Conservation (phyloP, 2,113 vertebrate genomes). For the Noturus placidus region DNA sequence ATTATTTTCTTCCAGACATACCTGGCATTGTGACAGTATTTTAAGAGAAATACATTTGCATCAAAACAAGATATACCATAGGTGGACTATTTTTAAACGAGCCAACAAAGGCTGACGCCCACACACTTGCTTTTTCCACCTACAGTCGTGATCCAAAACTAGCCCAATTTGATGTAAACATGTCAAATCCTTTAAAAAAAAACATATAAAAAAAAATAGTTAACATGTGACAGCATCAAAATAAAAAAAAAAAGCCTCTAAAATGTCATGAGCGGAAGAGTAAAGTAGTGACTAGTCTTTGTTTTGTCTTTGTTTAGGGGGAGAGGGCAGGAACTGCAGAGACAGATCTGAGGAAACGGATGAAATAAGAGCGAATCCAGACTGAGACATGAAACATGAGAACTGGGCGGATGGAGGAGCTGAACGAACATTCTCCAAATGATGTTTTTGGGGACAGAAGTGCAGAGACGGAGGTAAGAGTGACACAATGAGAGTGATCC, state of each 20-base stretch:
- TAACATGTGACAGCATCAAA: not conserved
- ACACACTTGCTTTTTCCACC: not conserved
- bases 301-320: constrained; percentile 1
- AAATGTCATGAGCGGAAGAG: not conserved
- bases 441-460: not conserved
- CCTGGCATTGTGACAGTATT: not conserved
- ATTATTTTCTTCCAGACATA: not conserved
- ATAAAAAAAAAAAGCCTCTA: not conserved
- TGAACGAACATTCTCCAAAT: not conserved
- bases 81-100: not conserved
- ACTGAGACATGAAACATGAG: not conserved
- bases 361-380: not conserved
- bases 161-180: not conserved
- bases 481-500: not conserved
- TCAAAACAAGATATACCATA: not conserved
- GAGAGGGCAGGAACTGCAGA: not conserved
- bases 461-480: not conserved
- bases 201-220: not conserved
- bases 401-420: not conserved
- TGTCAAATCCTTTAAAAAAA: not conserved
- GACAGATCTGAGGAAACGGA: not conserved
- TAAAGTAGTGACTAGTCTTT: not conserved
- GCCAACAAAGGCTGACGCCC: not conserved
- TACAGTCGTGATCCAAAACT: not conserved
- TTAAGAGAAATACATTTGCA: not conserved